A percentile compares a stretch with the other conserved stretches of the same genome.
Evolutionary conservation across 1,140 invertebrate genomes (phyloP).

Genomic region (Ostrea edulis): DNA sequence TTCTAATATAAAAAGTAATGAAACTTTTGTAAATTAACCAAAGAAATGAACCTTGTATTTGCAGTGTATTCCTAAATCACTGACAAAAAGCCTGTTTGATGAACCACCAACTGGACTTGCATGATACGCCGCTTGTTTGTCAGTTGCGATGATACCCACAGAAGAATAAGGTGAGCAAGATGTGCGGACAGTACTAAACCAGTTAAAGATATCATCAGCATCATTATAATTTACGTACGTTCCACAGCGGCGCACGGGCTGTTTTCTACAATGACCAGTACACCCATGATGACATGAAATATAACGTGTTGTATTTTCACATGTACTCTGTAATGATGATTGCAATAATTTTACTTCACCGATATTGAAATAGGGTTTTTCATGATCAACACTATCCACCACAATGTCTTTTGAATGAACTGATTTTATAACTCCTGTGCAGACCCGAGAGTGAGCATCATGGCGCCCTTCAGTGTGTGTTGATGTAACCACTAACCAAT

Average conservation of each 20-base stretch:
- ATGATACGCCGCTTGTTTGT: not conserved
- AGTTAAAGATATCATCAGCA: not conserved
- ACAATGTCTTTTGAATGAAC: not conserved
- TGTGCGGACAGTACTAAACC: not conserved
- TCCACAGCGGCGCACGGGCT: not conserved
- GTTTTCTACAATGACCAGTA: too few relatives aligned
- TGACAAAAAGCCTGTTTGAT: not conserved
- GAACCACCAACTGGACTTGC: not conserved
- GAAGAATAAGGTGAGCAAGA: not conserved
- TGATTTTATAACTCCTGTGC: not conserved
- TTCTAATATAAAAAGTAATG: too few relatives aligned
- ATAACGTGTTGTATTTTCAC: not conserved
- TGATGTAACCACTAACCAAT: not conserved
- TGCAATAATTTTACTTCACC: not conserved
- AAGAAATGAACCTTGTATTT: conserved; percentile 2
- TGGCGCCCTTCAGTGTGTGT: not conserved
- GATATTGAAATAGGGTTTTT: not conserved
- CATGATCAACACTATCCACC: not conserved
- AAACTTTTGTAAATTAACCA: not conserved
- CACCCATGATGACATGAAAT: too few relatives aligned
- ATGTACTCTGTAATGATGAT: not conserved
- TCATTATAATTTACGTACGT: not conserved
- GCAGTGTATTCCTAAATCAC: not conserved
- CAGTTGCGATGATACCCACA: not conserved
- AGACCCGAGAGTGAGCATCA: not conserved